Percentiles rank a stretch among this genome's conserved stretches.
These are phyloP conservation scores for Eustalomyia histrio DNA, from an alignment of 2,888 invertebrate species.

Conservation along the genomic window DNA sequence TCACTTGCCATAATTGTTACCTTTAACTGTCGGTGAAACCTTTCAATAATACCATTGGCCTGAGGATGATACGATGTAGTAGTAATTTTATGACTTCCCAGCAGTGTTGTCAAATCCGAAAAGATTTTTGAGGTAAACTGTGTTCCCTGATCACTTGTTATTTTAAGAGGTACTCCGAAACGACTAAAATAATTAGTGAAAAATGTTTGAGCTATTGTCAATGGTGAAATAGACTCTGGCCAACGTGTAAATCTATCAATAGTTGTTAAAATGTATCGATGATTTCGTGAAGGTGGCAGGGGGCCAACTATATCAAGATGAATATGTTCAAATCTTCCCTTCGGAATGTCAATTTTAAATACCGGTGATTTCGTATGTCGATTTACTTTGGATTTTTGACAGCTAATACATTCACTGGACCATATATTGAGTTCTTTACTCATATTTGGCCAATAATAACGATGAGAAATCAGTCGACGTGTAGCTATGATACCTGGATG, in stretches of 20 bases:
- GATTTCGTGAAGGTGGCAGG: constrained; percentile 66
- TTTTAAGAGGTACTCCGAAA: too few relatives aligned
- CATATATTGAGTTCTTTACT: too few relatives aligned
- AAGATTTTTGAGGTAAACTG: too few relatives aligned
- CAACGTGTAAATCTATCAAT: constrained; percentile 66
- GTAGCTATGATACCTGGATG: constrained; percentile 1
- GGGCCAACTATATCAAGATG: constrained; percentile 74
- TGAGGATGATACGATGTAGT: too few relatives aligned
- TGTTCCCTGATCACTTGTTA: too few relatives aligned
- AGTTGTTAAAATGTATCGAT: constrained; percentile 68
- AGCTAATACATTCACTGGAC: background rate
- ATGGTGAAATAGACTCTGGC: constrained; percentile 61
- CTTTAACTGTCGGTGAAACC: too few relatives aligned
- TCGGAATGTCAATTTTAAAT: constrained; percentile 15
- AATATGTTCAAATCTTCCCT: constrained; percentile 70
- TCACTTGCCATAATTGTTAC: too few relatives aligned
- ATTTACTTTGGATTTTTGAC: constrained; percentile 11
- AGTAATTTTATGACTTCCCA: too few relatives aligned
- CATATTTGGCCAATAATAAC: too few relatives aligned
- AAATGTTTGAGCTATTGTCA: constrained; percentile 46
- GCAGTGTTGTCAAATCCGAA: too few relatives aligned
- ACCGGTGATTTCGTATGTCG: constrained; percentile 15
- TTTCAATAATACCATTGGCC: too few relatives aligned
- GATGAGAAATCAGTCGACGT: background rate
- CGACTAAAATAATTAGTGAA: constrained; percentile 35